Evolutionary conservation across 2,113 vertebrate genomes (phyloP).

Genomic region (Echinops telfairi): DNA sequence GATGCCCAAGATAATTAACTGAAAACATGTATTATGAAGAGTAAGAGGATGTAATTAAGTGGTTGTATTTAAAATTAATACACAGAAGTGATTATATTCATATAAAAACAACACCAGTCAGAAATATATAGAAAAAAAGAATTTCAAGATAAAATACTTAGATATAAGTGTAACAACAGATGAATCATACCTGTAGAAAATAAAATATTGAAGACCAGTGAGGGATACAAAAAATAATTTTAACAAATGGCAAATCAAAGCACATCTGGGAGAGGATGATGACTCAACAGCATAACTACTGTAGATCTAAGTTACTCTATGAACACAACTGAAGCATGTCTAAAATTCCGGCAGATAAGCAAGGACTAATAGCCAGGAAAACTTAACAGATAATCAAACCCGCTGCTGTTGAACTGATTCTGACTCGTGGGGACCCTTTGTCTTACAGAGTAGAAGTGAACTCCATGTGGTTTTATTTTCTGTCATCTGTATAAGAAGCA

Average conservation of each 20-base stretch:
- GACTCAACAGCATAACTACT: background rate
- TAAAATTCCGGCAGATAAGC: background rate
- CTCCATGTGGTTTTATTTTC: too few species aligned
- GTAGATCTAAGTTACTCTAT: background rate
- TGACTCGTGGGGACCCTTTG: too few species aligned
- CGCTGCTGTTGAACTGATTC: too few species aligned
- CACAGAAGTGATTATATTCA: slow-evolving; percentile 1
- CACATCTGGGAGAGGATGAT: background rate
- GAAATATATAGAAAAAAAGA: background rate
- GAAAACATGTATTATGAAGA: background rate
- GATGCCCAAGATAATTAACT: background rate
- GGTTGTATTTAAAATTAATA: background rate
- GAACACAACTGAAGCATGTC: background rate
- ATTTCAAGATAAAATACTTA: background rate
- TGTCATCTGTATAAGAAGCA: too few species aligned
- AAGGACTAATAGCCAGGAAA: slow-evolving; percentile 30
- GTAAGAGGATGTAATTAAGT: background rate
- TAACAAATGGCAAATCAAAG: slow-evolving; percentile 15
- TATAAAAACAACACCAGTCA: background rate
- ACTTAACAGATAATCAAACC: too few species aligned
- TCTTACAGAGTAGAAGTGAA: too few species aligned
- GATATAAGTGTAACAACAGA: background rate
- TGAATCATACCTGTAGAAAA: background rate
- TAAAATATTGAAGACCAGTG: background rate
- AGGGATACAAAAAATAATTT: background rate